Conservation (phyloP, 2,888 invertebrate genomes). For the Archips crataeganus region DNA sequence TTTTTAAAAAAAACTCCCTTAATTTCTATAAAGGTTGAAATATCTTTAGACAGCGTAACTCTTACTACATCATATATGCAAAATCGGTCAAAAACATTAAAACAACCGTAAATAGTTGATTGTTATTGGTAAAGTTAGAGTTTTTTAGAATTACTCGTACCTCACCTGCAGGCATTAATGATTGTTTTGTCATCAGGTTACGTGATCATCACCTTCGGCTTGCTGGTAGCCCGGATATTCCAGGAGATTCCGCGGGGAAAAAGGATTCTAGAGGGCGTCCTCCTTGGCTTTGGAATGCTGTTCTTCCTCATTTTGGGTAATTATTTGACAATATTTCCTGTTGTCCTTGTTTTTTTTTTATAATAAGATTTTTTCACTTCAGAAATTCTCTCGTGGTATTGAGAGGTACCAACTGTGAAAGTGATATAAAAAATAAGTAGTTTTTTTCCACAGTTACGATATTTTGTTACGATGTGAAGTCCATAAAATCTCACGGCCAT, state of each 20-base stretch:
- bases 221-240: constrained; percentile 87
- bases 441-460: neutral
- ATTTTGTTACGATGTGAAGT: neutral
- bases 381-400: too few species aligned
- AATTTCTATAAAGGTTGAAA: too few species aligned
- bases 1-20: neutral
- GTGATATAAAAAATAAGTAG: neutral
- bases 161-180: too few species aligned
- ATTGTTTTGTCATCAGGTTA: constrained; percentile 76
- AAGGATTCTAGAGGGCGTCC: constrained; percentile 88
- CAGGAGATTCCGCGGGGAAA: constrained; percentile 88
- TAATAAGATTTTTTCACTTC: too few species aligned
- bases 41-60: too few species aligned
- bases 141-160: too few species aligned
- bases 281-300: constrained; percentile 89
- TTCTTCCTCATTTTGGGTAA: constrained; percentile 89
- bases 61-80: too few species aligned
- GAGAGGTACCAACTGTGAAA: neutral
- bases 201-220: constrained; percentile 89
- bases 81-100: too few species aligned
- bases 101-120: too few species aligned
- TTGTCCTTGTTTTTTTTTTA: too few species aligned
- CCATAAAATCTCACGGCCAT: constrained; percentile 8
- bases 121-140: too few species aligned
- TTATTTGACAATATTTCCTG: too few species aligned